Conservation (phyloP, 2,888 invertebrate genomes). For the Drosophila nr. perissopoda region DNA sequence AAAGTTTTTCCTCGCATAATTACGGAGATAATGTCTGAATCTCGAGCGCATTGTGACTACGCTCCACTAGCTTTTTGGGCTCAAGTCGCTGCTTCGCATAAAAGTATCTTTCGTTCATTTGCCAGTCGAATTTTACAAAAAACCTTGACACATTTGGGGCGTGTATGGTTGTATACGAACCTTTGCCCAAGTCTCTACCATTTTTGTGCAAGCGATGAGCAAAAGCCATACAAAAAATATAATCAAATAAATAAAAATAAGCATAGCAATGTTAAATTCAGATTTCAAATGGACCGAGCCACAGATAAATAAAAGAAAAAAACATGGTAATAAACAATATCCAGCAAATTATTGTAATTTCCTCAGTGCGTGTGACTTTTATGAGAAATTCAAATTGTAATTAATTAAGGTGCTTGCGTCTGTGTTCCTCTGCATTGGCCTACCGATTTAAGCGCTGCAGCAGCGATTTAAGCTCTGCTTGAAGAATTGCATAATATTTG, state of each 20-base stretch:
- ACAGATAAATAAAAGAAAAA: slow-evolving; percentile 23
- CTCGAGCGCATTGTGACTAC: slow-evolving; percentile 41
- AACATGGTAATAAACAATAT: slow-evolving; percentile 21
- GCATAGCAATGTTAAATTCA: slow-evolving; percentile 26
- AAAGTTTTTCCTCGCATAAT: slow-evolving; percentile 66
- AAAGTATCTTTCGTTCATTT: slow-evolving; percentile 62
- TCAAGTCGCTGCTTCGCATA: slow-evolving; percentile 6
- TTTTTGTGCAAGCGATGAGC: slow-evolving; percentile 34
- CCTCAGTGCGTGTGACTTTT: slow-evolving; percentile 41
- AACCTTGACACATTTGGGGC: slow-evolving; percentile 77
- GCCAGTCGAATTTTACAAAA: slow-evolving; percentile 67
- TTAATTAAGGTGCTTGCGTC: slow-evolving; percentile 62
- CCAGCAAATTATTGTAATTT: slow-evolving; percentile 55
- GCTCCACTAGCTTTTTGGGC: slow-evolving; percentile 45
- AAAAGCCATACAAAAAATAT: slow-evolving; percentile 3
- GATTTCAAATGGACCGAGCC: slow-evolving; percentile 51
- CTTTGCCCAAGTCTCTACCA: slow-evolving; percentile 38
- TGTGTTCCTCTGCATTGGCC: slow-evolving; percentile 47
- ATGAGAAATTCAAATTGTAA: slow-evolving; percentile 45
- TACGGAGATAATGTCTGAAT: slow-evolving; percentile 44
- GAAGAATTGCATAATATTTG: slow-evolving; percentile 72
- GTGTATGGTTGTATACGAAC: slow-evolving; percentile 51
- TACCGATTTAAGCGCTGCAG: slow-evolving; percentile 25
- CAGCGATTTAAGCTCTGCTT: slow-evolving; percentile 24
- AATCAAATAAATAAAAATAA: slow-evolving; percentile 10